phyloP scores from a whole-genome alignment of 1,140 invertebrate species.

The Aphaenogaster ashmeadi region DNA sequence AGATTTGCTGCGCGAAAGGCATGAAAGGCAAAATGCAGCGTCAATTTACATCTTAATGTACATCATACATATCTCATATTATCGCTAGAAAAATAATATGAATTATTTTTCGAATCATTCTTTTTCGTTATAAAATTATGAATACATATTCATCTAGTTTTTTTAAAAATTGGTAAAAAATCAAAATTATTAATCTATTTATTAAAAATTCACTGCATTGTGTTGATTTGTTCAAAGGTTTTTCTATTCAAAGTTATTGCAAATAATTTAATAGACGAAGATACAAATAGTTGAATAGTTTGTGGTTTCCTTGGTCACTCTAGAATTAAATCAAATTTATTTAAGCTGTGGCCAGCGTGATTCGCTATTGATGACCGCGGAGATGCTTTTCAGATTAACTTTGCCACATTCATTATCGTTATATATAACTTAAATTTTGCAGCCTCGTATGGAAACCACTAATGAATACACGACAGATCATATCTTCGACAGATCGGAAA shows the following conservation, averaged over 20 bases:
- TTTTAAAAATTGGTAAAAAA: background rate
- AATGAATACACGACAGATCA: constrained; percentile 27
- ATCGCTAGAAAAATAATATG: background rate
- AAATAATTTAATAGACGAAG: constrained; percentile 4
- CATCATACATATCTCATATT: background rate
- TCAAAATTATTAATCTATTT: background rate
- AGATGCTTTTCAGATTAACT: background rate
- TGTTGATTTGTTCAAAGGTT: background rate
- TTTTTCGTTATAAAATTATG: background rate
- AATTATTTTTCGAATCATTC: background rate
- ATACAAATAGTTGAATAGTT: background rate
- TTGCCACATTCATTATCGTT: background rate
- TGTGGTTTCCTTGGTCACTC: background rate
- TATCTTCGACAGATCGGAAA: constrained; percentile 20
- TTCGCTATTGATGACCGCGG: constrained; percentile 1
- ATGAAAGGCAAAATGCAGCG: background rate
- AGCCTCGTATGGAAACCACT: background rate
- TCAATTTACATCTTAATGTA: background rate
- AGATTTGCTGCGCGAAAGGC: constrained; percentile 39
- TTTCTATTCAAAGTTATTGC: background rate
- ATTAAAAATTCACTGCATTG: background rate
- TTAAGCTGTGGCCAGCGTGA: background rate
- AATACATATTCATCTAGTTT: background rate
- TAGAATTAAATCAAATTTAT: constrained; percentile 10
- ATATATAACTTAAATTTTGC: constrained; percentile 12